Evolutionary conservation across 2,888 invertebrate species (phyloP).

Genomic region (Ptychoptera albimana): DNA sequence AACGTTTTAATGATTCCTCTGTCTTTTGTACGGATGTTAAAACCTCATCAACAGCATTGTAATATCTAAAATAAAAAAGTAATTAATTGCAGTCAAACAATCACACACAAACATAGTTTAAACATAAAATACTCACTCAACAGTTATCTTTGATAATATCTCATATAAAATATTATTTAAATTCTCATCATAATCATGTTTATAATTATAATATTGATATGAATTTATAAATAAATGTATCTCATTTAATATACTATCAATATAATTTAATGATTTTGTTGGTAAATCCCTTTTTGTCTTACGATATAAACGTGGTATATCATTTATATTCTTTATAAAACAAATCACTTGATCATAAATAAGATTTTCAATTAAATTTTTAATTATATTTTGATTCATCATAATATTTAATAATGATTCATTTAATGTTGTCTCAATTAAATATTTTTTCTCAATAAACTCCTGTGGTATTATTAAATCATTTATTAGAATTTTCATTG

Average conservation of each 20-base stretch:
- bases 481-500: neutral
- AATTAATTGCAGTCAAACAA: neutral
- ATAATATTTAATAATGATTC: constrained; percentile 4
- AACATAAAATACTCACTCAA: neutral
- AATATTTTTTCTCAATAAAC: neutral
- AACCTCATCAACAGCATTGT: constrained; percentile 66
- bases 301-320: constrained; percentile 83
- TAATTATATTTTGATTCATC: constrained; percentile 19
- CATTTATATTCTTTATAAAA: constrained; percentile 67
- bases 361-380: constrained; percentile 27
- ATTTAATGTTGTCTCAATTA: constrained; percentile 8
- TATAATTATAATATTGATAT: constrained; percentile 31
- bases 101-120: no score
- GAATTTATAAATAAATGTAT: constrained; percentile 37
- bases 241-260: constrained; percentile 45
- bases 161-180: neutral
- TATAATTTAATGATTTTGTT: constrained; percentile 62
- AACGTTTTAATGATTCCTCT: constrained; percentile 79
- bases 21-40: constrained; percentile 87
- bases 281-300: constrained; percentile 83
- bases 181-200: constrained; percentile 24
- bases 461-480: constrained; percentile 7
- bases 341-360: constrained; percentile 33
- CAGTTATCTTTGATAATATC: neutral
- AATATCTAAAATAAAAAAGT: constrained; percentile 36